Evolutionary conservation across 2,113 vertebrate species (phyloP), one percentile per base, ranked within the genome.

Genomic region (Scortum barcoo): DNA sequence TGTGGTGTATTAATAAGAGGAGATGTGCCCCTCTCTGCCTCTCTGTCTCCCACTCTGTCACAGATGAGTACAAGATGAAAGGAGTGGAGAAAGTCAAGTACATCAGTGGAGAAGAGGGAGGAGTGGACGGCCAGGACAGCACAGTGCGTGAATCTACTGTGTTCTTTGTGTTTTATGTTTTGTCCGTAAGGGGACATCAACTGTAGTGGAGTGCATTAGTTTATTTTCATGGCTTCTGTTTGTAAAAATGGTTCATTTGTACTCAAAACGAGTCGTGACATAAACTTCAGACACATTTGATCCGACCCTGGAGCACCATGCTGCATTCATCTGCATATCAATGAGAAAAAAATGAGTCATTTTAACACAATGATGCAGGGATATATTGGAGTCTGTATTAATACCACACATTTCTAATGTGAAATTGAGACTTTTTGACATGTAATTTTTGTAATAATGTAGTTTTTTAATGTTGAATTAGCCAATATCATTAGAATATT

Each of bases 21-120:
- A 68, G 69, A 83, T 67, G 61, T 71, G 62, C 63, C 83, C 84
- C 69, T 84, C 57, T 84, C 36, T 83, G 28, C 44, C 44, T 85
- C 11, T 54, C 66, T 91, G 65, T 85, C 63, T 87, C 72, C 65
- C 72, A 42, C 76, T 86, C 57, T 87, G 76, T 72, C 69, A 72
- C 94, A 98, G 98, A 98, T 91, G 97, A 99, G 94, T 98, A 97
- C 96, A 98, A 96, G 94, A 97, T 97, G 96, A 98, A 98, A 95
- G 97, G 94, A 76, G 96, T 97, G 93, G 97, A 98, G 95, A 97
- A 97, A 94, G 97, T 97, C 74, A 95, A 95, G 91, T 95, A 94
- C 92, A 93, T 95, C 87, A 86, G 86, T 2, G 94, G 91, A 87
- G 95, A 95, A 2, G 95, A 94, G 44, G 94, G 91, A 48, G 63